Conservation (phyloP, 2,888 invertebrate species). For the Sinopyrophorus schimmeli region DNA sequence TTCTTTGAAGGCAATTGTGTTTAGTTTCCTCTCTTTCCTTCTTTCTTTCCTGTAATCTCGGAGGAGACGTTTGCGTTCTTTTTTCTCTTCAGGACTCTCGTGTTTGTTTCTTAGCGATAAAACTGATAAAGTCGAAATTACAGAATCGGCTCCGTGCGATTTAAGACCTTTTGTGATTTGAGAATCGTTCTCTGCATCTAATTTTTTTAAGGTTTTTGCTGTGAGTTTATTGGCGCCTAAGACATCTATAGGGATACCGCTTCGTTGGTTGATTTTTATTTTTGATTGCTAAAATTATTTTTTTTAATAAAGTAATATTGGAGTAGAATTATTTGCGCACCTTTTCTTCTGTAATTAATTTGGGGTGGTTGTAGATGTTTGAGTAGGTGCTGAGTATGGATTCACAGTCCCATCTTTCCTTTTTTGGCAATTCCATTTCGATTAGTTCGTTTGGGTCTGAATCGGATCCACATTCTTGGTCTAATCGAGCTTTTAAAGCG, state of each 20-base stretch:
- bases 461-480: constrained; percentile 39
- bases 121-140: constrained; percentile 69
- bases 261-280: constrained; percentile 72
- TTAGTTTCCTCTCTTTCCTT: constrained; percentile 79
- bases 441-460: constrained; percentile 63
- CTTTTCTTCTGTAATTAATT: constrained; percentile 76
- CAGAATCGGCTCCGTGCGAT: constrained; percentile 65
- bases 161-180: constrained; percentile 54
- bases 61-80: constrained; percentile 74
- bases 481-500: constrained; percentile 6
- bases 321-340: constrained; percentile 53
- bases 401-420: constrained; percentile 88
- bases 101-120: constrained; percentile 73
- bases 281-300: constrained; percentile 53
- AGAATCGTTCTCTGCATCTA: constrained; percentile 59
- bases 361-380: constrained; percentile 90
- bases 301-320: constrained; percentile 1
- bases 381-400: constrained; percentile 89
- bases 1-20: constrained; percentile 79
- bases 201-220: constrained; percentile 67
- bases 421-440: constrained; percentile 64
- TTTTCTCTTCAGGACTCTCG: constrained; percentile 77
- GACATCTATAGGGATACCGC: constrained; percentile 73
- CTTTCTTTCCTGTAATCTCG: constrained; percentile 80
- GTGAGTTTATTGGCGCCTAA: constrained; percentile 69